A percentile compares a stretch with the other conserved stretches of the same genome.
Evolutionary conservation across 2,797 vertebrate species (phyloP).

Genomic region (Emydoidea blandingii): DNA sequence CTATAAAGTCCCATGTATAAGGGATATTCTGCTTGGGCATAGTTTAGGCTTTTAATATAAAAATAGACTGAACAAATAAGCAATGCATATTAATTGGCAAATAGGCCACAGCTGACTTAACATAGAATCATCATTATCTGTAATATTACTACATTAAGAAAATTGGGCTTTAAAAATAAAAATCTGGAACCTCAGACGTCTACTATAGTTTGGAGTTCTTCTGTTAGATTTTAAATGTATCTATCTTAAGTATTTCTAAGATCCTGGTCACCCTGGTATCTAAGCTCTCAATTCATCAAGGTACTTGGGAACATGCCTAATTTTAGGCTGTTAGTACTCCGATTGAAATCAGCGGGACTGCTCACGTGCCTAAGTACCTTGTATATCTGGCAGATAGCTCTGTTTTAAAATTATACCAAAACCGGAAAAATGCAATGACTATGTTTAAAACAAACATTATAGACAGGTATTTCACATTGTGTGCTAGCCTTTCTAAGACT

Average conservation of each 20-base stretch:
- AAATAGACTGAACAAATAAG: not conserved
- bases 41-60: not conserved
- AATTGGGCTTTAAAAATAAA: not conserved
- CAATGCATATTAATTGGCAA: not conserved
- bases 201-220: not conserved
- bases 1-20: not conserved
- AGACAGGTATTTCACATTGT: not conserved
- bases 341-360: not conserved
- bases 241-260: not conserved
- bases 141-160: not conserved
- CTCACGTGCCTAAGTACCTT: not conserved
- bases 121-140: not conserved
- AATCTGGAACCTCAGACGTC: not conserved
- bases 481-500: not conserved
- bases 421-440: not conserved
- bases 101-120: not conserved
- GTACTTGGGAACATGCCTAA: not conserved
- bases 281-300: not conserved
- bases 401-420: conserved; percentile 7
- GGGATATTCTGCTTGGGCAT: not conserved
- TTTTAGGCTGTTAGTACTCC: not conserved
- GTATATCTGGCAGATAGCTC: not conserved
- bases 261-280: not conserved
- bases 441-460: conserved; percentile 16
- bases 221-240: not conserved